Evolutionary conservation across 2,888 invertebrate genomes (phyloP).

Genomic region (Xylota sylvarum): DNA sequence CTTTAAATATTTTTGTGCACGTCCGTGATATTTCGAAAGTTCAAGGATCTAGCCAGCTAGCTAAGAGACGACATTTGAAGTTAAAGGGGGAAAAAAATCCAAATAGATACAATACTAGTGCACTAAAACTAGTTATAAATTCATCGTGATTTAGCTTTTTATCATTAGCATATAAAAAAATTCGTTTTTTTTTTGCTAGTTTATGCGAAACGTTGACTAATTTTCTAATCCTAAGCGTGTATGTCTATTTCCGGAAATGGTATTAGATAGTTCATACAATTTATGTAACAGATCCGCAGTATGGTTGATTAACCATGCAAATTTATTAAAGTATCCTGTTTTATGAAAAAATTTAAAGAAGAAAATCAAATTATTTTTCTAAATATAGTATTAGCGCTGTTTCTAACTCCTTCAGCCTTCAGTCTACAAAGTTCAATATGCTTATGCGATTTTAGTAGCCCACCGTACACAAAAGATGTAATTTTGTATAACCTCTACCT

Average conservation of each 20-base stretch:
- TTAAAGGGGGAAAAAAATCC: neutral
- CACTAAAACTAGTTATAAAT: conserved; percentile 27
- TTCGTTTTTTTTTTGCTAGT: conserved; percentile 2
- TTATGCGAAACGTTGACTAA: neutral
- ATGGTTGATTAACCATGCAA: neutral
- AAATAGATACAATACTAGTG: conserved; percentile 18
- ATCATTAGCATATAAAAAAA: conserved; percentile 18
- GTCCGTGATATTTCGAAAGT: conserved; percentile 21
- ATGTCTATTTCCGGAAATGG: conserved; percentile 4
- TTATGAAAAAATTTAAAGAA: neutral
- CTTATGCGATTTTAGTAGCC: too few species aligned
- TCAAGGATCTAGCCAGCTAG: conserved; percentile 28
- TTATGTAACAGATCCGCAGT: neutral
- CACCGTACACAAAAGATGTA: too few species aligned
- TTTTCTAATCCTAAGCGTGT: conserved; percentile 6
- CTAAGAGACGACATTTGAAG: neutral
- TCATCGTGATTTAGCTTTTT: conserved; percentile 4
- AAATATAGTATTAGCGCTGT: too few species aligned
- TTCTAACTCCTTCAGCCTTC: too few species aligned
- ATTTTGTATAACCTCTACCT: too few species aligned
- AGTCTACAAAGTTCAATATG: too few species aligned
- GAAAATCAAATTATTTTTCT: too few species aligned
- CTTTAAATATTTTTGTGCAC: neutral
- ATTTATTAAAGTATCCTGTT: neutral
- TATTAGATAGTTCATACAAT: neutral